Base-by-base conservation (phyloP, 2,888 invertebrate genomes). In the Dione juno region DNA sequence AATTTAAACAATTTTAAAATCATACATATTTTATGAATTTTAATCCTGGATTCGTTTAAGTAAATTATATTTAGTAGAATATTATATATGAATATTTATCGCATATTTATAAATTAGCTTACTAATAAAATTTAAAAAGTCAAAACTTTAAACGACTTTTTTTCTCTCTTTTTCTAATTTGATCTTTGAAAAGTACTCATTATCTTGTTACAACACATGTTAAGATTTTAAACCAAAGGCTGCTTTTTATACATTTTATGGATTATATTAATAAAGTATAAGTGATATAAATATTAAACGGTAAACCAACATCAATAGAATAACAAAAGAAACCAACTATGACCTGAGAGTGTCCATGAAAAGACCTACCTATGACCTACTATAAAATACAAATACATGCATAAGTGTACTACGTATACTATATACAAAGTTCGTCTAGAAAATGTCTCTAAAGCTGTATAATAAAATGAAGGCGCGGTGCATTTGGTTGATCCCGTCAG, bases 401-500 rank as follows among this genome's bases (percentile, higher is more conserved):
- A n/a, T n/a, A n/a, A n/a, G n/a, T n/a, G n/a, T n/a, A n/a, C n/a
- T n/a, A n/a, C n/a, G n/a, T n/a, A n/a, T n/a, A n/a, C n/a, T n/a
- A n/a, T 28, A 28, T 21, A 45, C 1, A 43, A 45, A n/a, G 45
- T 45, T 45, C 0, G 11, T 43, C 41, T 61, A 43, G 43, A 61
- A 61, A 28, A 9, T 43, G 58, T 59, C 59, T 28, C 43, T n/a
- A 3, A 3, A 21, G 21, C 61, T 28, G 7, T 35, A n/a, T 61
- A 61, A 61, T 45, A 61, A 57, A 61, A 45, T 45, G 61, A n/a
- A 61, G 45, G 58, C 64, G 67, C 65, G 67, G 59, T 52, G 66
- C 54, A 45, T 76, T 75, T 73, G 75, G 74, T 75, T 77, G 77
- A 76, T 75, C 75, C 67, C 73, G 69, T 54, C 75, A 67, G 69